A percentile compares a stretch with the other conserved stretches of the same genome.
These are phyloP conservation scores for Centruroides sculpturatus DNA, from an alignment of 1,140 invertebrate species.

Conservation along the genomic window DNA sequence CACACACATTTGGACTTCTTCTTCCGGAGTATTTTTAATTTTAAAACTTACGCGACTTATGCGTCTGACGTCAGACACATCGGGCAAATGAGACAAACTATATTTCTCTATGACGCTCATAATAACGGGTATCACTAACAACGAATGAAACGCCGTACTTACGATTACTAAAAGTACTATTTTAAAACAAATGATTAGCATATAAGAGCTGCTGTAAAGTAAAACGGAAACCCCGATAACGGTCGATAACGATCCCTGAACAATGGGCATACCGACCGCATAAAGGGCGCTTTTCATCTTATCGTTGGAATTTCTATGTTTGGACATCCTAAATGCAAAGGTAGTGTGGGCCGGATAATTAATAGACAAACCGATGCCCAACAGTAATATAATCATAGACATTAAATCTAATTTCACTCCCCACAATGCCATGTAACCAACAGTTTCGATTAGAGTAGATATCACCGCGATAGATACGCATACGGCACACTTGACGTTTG, in stretches of 20 bases:
- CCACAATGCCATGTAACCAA: slow-evolving; percentile 92
- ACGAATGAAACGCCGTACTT: slow-evolving; percentile 80
- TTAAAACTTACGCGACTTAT: too few relatives aligned
- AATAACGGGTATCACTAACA: slow-evolving; percentile 78
- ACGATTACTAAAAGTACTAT: slow-evolving; percentile 92
- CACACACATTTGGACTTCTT: too few relatives aligned
- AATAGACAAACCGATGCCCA: slow-evolving; percentile 95
- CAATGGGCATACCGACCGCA: slow-evolving; percentile 76
- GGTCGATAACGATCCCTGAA: slow-evolving; percentile 89
- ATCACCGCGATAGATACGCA: slow-evolving; percentile 91
- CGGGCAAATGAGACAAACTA: too few relatives aligned
- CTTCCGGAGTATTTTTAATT: too few relatives aligned
- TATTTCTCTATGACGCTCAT: slow-evolving; percentile 26
- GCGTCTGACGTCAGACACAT: too few relatives aligned
- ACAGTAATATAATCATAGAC: slow-evolving; percentile 96
- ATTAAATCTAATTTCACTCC: slow-evolving; percentile 87
- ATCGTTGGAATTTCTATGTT: slow-evolving; percentile 32
- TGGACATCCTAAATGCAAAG: slow-evolving; percentile 83
- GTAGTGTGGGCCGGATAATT: slow-evolving; percentile 95
- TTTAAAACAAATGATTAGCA: slow-evolving; percentile 94
- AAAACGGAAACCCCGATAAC: slow-evolving; percentile 76
- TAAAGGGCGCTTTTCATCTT: slow-evolving; percentile 72
- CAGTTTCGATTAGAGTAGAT: slow-evolving; percentile 86
- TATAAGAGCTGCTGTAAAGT: slow-evolving; percentile 78
- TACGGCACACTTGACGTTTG: slow-evolving; percentile 76